phyloP scores from a whole-genome alignment of 2,797 vertebrate species.

The Mycteria americana region DNA sequence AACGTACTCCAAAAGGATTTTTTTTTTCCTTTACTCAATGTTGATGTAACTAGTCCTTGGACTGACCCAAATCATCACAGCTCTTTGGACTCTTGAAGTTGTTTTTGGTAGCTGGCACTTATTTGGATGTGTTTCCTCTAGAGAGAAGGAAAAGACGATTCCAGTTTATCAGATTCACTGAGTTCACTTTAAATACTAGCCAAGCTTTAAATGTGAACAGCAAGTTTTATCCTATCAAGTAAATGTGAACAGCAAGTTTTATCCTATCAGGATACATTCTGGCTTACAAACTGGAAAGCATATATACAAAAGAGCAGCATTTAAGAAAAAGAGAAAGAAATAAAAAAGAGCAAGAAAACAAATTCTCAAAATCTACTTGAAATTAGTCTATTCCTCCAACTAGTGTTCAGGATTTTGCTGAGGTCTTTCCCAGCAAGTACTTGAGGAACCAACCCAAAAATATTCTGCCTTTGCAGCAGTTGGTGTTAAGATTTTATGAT shows the following conservation, averaged over 20 bases:
- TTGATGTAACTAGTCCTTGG: not conserved
- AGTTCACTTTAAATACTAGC: not conserved
- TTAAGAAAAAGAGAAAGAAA: not conserved
- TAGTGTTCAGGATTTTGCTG: not conserved
- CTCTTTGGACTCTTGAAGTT: not conserved
- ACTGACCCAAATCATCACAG: not conserved
- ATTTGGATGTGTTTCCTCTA: not conserved
- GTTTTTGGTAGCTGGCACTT: not conserved
- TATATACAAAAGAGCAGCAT: not conserved
- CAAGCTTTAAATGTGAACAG: not conserved
- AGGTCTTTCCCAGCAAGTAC: not conserved
- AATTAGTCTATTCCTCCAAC: not conserved
- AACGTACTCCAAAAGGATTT: not conserved
- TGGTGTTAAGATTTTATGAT: not conserved
- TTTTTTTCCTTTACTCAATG: not conserved
- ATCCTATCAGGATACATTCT: not conserved
- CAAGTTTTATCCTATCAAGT: not conserved
- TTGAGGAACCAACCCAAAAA: not conserved
- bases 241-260: not conserved
- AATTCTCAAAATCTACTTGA: not conserved
- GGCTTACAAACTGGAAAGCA: not conserved
- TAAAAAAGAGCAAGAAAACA: rapidly evolving
- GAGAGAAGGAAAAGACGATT: not conserved
- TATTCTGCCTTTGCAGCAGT: not conserved
- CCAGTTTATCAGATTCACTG: not conserved